Conservation (phyloP, 2,113 vertebrate species). For the Heptranchias perlo region DNA sequence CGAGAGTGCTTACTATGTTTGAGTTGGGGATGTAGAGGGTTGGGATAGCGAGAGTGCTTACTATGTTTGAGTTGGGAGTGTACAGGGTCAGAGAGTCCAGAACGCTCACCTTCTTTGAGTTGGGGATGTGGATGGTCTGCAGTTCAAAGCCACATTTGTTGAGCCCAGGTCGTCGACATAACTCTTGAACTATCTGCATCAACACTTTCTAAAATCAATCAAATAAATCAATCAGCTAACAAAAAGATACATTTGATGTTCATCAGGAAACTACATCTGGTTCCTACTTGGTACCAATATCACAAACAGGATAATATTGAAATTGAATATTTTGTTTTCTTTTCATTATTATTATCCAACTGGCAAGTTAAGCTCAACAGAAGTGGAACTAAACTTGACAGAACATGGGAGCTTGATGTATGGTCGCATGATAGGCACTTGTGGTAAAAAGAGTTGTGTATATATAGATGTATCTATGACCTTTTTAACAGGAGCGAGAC, state of each 20-base stretch:
- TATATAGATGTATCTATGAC: background rate
- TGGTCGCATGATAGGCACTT: background rate
- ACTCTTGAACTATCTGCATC: conserved; percentile 73
- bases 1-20: conserved; percentile 46
- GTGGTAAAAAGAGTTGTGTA: background rate
- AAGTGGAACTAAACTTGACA: background rate
- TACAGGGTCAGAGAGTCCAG: no score
- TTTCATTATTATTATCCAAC: background rate
- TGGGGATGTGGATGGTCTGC: conserved; percentile 69
- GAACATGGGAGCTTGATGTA: background rate
- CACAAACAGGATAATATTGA: background rate
- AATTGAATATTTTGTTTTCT: background rate
- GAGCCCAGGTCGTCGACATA: conserved; percentile 65
- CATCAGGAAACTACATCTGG: background rate
- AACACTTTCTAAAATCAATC: conserved; percentile 59
- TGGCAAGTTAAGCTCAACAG: background rate
- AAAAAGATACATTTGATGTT: background rate
- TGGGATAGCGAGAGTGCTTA: conserved; percentile 52
- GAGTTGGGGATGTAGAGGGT: conserved; percentile 68
- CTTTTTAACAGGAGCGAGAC: background rate
- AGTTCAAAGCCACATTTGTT: conserved; percentile 71
- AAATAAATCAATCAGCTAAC: background rate
- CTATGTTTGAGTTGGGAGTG: conserved; percentile 65
- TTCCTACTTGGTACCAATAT: no score
- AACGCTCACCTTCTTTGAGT: no score